A percentile compares a stretch with the other conserved stretches of the same genome.
Conservation (phyloP, 1,140 invertebrate species). For the Geopemphigus sp. region DNA sequence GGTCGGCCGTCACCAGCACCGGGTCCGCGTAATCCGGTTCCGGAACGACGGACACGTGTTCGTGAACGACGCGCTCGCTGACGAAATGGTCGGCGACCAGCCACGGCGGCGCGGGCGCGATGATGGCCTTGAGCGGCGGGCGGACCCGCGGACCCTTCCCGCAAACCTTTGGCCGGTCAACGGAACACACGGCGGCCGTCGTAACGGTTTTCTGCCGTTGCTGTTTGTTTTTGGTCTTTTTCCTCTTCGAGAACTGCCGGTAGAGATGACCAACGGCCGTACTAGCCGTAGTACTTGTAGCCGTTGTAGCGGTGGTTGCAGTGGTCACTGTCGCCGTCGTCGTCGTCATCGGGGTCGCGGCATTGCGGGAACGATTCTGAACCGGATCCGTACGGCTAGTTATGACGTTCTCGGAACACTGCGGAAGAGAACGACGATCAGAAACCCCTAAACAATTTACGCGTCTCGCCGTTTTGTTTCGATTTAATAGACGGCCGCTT, state of each 20-base stretch:
- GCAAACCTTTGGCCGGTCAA: not conserved
- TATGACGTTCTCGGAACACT: not conserved
- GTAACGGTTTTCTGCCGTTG: not conserved
- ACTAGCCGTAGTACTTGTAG: too few species aligned
- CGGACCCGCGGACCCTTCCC: not conserved
- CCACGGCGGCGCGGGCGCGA: not conserved
- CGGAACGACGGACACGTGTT: constrained; percentile 24
- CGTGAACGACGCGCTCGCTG: constrained; percentile 4
- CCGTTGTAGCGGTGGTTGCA: too few species aligned
- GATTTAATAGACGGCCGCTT: too few species aligned
- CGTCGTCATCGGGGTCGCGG: not conserved
- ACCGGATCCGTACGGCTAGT: not conserved
- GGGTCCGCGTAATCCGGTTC: constrained; percentile 7
- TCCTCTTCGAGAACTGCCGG: constrained; percentile 28
- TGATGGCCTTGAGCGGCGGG: not conserved
- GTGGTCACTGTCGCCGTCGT: not conserved
- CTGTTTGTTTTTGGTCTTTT: not conserved
- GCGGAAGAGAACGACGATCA: too few species aligned
- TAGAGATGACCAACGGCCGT: constrained; percentile 6
- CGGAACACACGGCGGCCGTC: too few species aligned
- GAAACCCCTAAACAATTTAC: too few species aligned
- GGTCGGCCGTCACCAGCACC: not conserved
- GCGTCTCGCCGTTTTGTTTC: too few species aligned
- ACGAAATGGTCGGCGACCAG: constrained; percentile 39
- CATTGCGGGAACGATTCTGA: not conserved